Evolutionary conservation across 2,797 vertebrate species (phyloP).

Genomic region (Microcaecilia unicolor): DNA sequence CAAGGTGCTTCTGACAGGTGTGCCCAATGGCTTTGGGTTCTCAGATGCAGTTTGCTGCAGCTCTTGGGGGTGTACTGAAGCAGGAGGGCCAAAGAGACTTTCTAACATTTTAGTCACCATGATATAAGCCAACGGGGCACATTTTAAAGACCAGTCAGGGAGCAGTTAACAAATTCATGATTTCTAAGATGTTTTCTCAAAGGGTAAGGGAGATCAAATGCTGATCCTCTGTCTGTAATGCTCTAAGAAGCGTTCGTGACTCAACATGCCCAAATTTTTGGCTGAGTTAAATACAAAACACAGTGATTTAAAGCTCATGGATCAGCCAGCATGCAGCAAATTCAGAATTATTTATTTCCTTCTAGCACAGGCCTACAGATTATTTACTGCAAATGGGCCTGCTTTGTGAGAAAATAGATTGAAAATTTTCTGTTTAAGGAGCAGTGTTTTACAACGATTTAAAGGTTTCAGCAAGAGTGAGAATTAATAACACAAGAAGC

Average conservation of each 20-base stretch:
- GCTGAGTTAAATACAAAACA: slow-evolving; percentile 41
- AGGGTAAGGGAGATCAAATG: neutral
- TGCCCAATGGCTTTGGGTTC: too few relatives aligned
- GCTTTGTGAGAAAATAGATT: slow-evolving; percentile 25
- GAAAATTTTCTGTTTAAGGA: slow-evolving; percentile 56
- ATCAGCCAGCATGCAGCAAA: slow-evolving; percentile 43
- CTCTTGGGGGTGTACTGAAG: too few relatives aligned
- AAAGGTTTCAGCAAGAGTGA: slow-evolving; percentile 30
- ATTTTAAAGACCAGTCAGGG: too few relatives aligned
- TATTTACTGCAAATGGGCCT: slow-evolving; percentile 48
- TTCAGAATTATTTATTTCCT: slow-evolving; percentile 51
- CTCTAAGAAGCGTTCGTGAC: slow-evolving; percentile 41
- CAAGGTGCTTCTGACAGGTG: too few relatives aligned
- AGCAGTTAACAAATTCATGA: neutral
- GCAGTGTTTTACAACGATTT: slow-evolving; percentile 48
- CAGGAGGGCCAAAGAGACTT: too few relatives aligned
- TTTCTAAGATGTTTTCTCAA: neutral
- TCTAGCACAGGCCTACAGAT: slow-evolving; percentile 33
- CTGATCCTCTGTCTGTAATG: slow-evolving; percentile 24
- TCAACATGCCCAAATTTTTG: slow-evolving; percentile 14
- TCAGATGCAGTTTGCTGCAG: too few relatives aligned
- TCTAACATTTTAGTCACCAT: too few relatives aligned
- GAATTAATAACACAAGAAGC: slow-evolving; percentile 2
- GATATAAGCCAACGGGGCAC: too few relatives aligned
- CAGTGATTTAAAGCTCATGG: slow-evolving; percentile 38